phyloP scores from a whole-genome alignment of 2,113 vertebrate species.

The Saguinus midas region DNA sequence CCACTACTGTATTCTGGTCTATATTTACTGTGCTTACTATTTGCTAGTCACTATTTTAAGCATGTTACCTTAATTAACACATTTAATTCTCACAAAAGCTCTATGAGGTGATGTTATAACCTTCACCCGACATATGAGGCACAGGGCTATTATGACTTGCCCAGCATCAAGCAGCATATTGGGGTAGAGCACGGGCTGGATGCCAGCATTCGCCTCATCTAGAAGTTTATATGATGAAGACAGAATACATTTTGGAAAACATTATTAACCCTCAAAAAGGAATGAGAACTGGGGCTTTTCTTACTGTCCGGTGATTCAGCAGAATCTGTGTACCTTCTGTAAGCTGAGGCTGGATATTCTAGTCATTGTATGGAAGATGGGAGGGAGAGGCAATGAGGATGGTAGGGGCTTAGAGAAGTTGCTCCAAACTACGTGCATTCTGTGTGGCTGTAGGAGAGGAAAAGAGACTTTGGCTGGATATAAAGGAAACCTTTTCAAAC shows the following conservation, averaged over 20 bases:
- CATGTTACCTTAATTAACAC: background rate
- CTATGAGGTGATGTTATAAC: background rate
- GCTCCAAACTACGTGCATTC: accelerated
- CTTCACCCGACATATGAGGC: background rate
- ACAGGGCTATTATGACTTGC: background rate
- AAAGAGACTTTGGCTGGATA: background rate
- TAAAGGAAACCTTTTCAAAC: accelerated
- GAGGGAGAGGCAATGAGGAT: no score
- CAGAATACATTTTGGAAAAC: background rate
- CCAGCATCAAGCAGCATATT: accelerated
- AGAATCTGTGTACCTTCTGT: background rate
- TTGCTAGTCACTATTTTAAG: background rate
- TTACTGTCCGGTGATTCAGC: background rate
- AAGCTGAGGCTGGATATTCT: background rate
- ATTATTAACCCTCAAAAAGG: background rate
- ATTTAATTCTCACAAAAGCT: background rate
- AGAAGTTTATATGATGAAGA: background rate
- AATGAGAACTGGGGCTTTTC: background rate
- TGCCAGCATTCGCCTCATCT: accelerated
- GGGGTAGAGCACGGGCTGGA: background rate
- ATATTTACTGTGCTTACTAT: background rate
- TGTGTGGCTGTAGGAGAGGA: background rate
- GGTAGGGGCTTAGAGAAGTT: background rate
- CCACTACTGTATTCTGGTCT: background rate
- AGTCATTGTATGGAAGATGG: accelerated